Conservation (phyloP, 1,140 invertebrate species). For the Zophobas atratus region DNA sequence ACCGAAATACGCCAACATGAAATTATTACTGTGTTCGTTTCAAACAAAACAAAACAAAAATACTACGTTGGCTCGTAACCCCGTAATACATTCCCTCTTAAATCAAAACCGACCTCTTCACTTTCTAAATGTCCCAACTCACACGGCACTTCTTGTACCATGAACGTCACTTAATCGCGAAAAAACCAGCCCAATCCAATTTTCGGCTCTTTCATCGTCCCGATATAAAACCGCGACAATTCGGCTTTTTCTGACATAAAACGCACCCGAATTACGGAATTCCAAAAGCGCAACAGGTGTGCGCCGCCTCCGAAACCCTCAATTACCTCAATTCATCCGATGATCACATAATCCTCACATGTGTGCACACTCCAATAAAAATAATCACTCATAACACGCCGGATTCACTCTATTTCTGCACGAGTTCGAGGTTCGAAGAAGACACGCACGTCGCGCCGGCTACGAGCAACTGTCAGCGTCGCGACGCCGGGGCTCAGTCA, state of each 20-base stretch:
- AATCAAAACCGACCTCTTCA: too few species aligned
- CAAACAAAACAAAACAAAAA: not conserved
- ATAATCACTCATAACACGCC: constrained; percentile 1
- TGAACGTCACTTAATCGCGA: not conserved
- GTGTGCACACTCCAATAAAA: constrained; percentile 9
- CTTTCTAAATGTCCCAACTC: too few species aligned
- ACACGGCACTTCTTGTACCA: not conserved
- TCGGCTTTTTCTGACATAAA: not conserved
- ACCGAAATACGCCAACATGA: not conserved
- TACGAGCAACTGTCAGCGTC: constrained; percentile 30
- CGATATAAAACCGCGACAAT: not conserved
- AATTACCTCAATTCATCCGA: not conserved
- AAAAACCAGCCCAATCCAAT: constrained; percentile 2
- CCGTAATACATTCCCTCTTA: too few species aligned
- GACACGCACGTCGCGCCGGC: constrained; percentile 22
- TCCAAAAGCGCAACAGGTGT: not conserved
- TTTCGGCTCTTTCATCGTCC: not conserved
- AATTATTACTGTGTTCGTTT: not conserved
- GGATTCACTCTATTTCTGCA: constrained; percentile 22
- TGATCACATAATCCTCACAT: not conserved
- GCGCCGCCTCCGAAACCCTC: not conserved
- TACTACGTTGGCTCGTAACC: too few species aligned
- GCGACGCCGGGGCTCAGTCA: constrained; percentile 50
- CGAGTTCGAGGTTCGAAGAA: not conserved
- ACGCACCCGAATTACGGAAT: not conserved